A percentile compares a stretch with the other conserved stretches of the same genome.
Evolutionary conservation across 2,113 vertebrate genomes (phyloP).

Genomic region (Pteruthius melanotis): DNA sequence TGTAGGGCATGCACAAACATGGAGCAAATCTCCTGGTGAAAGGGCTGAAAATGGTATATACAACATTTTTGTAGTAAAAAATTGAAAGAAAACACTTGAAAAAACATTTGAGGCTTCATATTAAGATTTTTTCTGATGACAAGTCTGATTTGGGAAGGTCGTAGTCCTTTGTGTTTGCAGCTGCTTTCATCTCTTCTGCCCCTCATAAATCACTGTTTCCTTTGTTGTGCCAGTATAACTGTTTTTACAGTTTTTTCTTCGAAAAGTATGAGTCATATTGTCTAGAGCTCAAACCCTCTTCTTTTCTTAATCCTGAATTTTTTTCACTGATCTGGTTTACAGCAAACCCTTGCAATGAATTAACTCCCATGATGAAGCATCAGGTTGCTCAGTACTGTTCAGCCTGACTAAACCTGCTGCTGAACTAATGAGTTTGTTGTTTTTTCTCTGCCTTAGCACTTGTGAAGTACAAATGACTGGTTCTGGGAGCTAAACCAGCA

Average conservation of each 20-base stretch:
- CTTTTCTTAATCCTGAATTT: not conserved
- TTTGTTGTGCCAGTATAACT: not conserved
- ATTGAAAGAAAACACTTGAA: not conserved
- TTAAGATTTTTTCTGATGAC: not conserved
- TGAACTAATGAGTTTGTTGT: not conserved
- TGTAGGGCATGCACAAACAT: slow-evolving; percentile 16
- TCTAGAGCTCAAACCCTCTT: not conserved
- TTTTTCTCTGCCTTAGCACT: not conserved
- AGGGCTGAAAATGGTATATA: slow-evolving; percentile 18
- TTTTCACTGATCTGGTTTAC: not conserved
- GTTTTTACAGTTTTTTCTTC: not conserved
- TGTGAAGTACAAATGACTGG: not conserved
- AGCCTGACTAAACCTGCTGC: not conserved
- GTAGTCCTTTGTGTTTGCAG: not conserved
- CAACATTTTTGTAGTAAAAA: not conserved
- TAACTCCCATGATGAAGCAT: not conserved
- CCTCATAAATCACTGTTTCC: not conserved
- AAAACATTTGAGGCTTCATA: not conserved
- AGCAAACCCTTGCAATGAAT: not conserved
- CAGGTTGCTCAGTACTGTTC: not conserved
- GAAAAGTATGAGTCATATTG: not conserved
- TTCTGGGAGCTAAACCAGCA: not conserved
- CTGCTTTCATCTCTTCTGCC: not conserved
- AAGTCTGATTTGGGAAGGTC: not conserved
- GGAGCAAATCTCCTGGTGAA: slow-evolving; percentile 24